Evolutionary conservation across 2,797 vertebrate species (phyloP), one percentile per base, ranked within the genome.

Genomic region (Carduelis carduelis): DNA sequence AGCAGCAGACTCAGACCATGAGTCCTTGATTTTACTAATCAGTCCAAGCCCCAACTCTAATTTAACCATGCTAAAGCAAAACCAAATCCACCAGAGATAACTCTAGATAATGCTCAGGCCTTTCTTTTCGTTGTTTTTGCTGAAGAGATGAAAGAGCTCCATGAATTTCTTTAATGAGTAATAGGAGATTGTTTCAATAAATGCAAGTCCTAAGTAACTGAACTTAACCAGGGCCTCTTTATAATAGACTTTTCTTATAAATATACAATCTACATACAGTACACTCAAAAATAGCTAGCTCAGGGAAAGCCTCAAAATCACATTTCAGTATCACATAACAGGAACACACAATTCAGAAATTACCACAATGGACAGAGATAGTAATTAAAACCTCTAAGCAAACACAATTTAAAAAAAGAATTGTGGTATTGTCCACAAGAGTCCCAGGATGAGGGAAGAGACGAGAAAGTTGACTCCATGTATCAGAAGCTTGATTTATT

Each of bases 141-240:
- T 77, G 50, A 68, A 90, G 41, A 55, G 44, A 64, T 0, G 1
- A 53, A 89, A 70, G 20, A 69, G 11, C 8, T 91, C 35, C 5
- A 32, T 59, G 5, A 55, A 50, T 78, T 78, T 87, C 19, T 89
- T 89, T 79, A 56, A 46, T 35, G 27, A 70, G 47, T 12, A 84
- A 43, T 12, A 83, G 20, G 44, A 80, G 27, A 69, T 50, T 68
- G 28, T 80, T 95, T 92, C 76, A 89, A 50, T 71, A 80, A 85
- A 82, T 72, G 41, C 28, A 92, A 70, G 30, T 47, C 35, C 21
- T 71, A 28, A 71, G 43, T 85, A 87, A 65, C 1, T 77, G 50
- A 92, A 83, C 46, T 81, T 35, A 81, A 44, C 53, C 26, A 72
- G 19, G 9, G 4, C 19, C 16, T 93, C 44, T 57, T 83, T 66